A percentile compares a stretch with the other conserved stretches of the same genome.
phyloP scores from a whole-genome alignment of 2,888 invertebrate species.

The Catocala sponsa region DNA sequence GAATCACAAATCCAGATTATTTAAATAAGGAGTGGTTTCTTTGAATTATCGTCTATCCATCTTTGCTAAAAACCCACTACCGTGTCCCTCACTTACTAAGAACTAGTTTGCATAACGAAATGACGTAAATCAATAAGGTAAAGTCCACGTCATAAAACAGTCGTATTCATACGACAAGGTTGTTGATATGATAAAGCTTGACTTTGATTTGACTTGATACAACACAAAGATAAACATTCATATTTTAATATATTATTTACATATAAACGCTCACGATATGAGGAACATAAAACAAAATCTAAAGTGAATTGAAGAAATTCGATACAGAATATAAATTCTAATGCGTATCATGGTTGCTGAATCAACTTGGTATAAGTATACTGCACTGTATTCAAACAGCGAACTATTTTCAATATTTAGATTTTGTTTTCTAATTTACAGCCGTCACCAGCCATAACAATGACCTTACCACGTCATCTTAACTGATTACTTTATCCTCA shows the following conservation, averaged over 20 bases:
- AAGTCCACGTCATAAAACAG: conserved; percentile 49
- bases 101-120: conserved; percentile 39
- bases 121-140: conserved; percentile 53
- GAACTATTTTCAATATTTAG: neutral
- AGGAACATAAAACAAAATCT: neutral
- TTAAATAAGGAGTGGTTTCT: conserved; percentile 2
- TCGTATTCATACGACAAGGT: conserved; percentile 52
- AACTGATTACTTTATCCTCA: conserved; percentile 42
- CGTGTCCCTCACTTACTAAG: conserved; percentile 22
- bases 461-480: conserved; percentile 33
- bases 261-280: too few relatives aligned
- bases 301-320: conserved; percentile 3
- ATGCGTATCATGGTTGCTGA: conserved; percentile 9
- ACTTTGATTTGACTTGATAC: conserved; percentile 67
- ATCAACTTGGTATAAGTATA: neutral
- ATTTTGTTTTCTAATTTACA: conserved; percentile 22
- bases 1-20: conserved; percentile 21
- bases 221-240: conserved; percentile 40
- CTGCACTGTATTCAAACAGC: neutral
- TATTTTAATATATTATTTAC: neutral
- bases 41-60: conserved; percentile 25
- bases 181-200: conserved; percentile 57
- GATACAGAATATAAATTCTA: conserved; percentile 8
- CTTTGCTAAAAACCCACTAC: conserved; percentile 24
- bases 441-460: conserved; percentile 18